Evolutionary conservation across 2,797 vertebrate genomes (phyloP), one percentile per base, ranked within the genome.

Genomic region (Manis pentadactyla): DNA sequence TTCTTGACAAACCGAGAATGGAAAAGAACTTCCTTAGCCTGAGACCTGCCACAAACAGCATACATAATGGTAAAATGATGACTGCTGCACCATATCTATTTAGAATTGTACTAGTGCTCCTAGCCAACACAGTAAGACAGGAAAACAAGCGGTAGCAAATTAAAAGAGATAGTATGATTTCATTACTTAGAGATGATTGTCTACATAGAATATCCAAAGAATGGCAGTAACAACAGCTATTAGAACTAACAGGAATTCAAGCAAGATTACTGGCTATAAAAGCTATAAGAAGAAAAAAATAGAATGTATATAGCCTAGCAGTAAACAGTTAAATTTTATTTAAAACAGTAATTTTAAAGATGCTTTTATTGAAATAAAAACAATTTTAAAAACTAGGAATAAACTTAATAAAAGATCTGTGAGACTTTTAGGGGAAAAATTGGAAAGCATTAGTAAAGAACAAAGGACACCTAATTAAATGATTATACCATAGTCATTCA

Each of bases 401-500:
- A 87, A 88, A 89, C 59, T 37, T 53, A 6, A 82, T 27, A 77
- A 95, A 85, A 93, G 9, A 55, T 37, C 6, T 63, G 5, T 90
- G 64, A 91, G 64, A 81, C 13, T n/a, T 94, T 78, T 87, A 59
- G 77, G 39, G 29, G 23, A 4, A 81, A 92, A 71, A 92, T 57
- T 59, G 9, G 71, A 83, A 89, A 85, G 2, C 14, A 46, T 81
- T 91, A 55, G 42, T 59, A n/a, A 84, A 89, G 42, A 83, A 87
- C 25, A 91, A 61, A 49, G 29, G 42, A 91, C 29, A 57, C 27
- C 25, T 93, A 79, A 31, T 69, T 69, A 83, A 73, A n/a, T 75
- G 23, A 46, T 46, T 51, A 8, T 5, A 39, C 7, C 46, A 17
- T 61, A 51, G 74, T 81, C 25, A 23, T 21, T 29, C 31, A 89